Conservation (phyloP, 2,113 vertebrate species). For the Chrysochloris asiatica region DNA sequence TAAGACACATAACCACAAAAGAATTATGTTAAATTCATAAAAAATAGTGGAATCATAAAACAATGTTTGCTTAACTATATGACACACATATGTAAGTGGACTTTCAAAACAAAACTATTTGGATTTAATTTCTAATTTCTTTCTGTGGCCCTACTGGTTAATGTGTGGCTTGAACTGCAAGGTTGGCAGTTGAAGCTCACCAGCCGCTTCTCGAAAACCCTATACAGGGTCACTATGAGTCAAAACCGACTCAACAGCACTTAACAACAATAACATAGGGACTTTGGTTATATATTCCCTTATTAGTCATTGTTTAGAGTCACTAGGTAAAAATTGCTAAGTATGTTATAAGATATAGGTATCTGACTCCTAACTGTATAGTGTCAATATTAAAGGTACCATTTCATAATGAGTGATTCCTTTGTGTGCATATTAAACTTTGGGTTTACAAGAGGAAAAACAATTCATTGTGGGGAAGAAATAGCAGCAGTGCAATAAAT, state of each 20-base stretch:
- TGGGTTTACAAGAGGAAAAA: conserved; percentile 51
- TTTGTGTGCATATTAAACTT: conserved; percentile 59
- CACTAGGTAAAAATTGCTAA: conserved; percentile 31
- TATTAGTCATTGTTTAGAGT: conserved; percentile 21
- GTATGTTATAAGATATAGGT: not conserved
- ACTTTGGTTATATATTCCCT: conserved; percentile 22
- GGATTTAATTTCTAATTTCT: conserved; percentile 38
- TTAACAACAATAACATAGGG: no score
- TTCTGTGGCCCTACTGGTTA: no score
- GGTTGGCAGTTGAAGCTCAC: no score
- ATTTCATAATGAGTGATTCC: conserved; percentile 38
- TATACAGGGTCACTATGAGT: no score
- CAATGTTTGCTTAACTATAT: conserved; percentile 58
- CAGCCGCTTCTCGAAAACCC: no score
- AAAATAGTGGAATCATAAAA: conserved; percentile 33
- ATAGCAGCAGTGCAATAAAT: conserved; percentile 63
- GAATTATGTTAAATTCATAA: conserved; percentile 66
- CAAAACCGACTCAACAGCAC: no score
- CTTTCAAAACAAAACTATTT: conserved; percentile 51
- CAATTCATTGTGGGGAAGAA: conserved; percentile 56
- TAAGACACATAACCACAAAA: conserved; percentile 47
- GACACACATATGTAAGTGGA: conserved; percentile 1
- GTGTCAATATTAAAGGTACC: conserved; percentile 1
- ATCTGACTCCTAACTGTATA: conserved; percentile 45
- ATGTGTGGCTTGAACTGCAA: no score